Evolutionary conservation across 2,797 vertebrate species (phyloP).

Genomic region (Pristis pectinata): DNA sequence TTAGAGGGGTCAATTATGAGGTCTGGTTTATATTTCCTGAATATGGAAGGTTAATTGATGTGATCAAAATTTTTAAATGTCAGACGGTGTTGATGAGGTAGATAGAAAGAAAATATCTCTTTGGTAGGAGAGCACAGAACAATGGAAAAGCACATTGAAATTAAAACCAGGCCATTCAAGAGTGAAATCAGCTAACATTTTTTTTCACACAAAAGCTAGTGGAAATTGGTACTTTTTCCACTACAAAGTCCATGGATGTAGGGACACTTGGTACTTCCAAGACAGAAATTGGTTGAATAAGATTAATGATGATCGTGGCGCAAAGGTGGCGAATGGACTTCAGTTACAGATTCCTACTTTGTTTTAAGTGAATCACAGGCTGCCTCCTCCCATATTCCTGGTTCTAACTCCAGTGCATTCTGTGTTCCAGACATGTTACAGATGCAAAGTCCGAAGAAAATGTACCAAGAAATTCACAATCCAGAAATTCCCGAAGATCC

Average conservation of each 20-base stretch:
- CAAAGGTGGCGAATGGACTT: neutral
- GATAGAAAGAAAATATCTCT: neutral
- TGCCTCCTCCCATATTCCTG: neutral
- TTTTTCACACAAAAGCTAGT: neutral
- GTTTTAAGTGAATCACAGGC: neutral
- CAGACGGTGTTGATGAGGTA: no score
- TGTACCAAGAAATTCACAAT: conserved; percentile 93
- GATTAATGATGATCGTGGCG: neutral
- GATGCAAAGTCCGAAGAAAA: conserved; percentile 80
- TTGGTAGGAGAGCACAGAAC: neutral
- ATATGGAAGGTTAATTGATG: neutral
- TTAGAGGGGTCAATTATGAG: neutral
- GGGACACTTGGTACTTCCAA: neutral
- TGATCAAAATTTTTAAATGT: neutral
- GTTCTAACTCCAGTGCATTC: neutral
- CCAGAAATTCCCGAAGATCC: conserved; percentile 91
- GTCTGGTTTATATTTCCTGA: neutral
- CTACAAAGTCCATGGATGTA: neutral
- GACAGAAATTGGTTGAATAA: neutral
- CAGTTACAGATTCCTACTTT: neutral
- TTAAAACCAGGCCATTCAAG: neutral
- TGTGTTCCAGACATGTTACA: conserved; percentile 72
- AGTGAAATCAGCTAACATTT: neutral
- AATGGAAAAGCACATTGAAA: neutral
- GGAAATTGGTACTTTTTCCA: neutral